A percentile compares a stretch with the other conserved stretches of the same genome.
These are phyloP conservation scores for Caretta caretta DNA, from an alignment of 2,113 vertebrate genomes.

Conservation along the genomic window DNA sequence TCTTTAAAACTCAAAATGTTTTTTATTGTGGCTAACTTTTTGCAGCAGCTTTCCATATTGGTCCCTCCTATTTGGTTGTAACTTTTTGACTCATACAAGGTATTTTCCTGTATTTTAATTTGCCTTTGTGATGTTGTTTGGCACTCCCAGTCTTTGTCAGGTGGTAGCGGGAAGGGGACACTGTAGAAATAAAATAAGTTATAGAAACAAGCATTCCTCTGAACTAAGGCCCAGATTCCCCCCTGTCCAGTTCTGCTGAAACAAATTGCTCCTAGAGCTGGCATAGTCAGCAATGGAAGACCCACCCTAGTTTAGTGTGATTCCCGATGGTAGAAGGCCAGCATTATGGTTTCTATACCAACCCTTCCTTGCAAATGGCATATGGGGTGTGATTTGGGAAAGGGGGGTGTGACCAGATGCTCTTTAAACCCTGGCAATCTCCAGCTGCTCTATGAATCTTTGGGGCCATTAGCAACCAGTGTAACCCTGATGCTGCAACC, in stretches of 20 bases:
- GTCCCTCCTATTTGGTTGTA: neutral
- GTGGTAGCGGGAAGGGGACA: neutral
- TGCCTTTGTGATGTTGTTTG: neutral
- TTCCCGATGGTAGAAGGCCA: neutral
- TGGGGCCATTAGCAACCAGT: neutral
- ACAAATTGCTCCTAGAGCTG: too few species aligned
- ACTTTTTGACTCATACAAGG: neutral
- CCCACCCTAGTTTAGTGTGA: neutral
- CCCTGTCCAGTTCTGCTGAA: too few species aligned
- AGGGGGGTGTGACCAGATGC: neutral
- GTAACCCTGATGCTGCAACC: neutral
- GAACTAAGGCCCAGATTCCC: too few species aligned
- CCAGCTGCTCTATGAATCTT: neutral
- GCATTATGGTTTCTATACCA: too few species aligned
- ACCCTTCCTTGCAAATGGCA: too few species aligned
- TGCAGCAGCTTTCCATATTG: too few species aligned
- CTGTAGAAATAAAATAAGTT: neutral
- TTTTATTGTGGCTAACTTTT: neutral
- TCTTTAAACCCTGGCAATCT: neutral
- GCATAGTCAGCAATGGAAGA: neutral
- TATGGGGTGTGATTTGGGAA: neutral
- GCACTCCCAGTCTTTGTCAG: neutral
- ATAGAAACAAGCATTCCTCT: neutral
- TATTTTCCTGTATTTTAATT: neutral
- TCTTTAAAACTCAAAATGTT: neutral